Percentiles rank a stretch among this genome's conserved stretches.
These are phyloP conservation scores for Pimephales promelas DNA, from an alignment of 2,113 vertebrate genomes.

Conservation along the genomic window DNA sequence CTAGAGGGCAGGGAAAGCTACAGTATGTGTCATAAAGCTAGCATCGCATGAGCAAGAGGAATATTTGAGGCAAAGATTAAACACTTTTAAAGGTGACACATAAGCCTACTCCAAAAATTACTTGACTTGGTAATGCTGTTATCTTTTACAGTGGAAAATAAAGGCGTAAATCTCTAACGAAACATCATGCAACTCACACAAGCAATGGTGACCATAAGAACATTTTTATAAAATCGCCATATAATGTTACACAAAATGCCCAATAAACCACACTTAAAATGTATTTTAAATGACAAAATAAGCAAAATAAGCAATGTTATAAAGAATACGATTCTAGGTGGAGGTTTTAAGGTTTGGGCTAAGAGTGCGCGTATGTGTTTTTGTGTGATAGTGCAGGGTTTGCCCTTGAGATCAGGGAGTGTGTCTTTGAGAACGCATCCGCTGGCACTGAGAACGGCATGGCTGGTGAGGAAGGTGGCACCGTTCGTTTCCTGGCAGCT, in stretches of 20 bases:
- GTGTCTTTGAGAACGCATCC: conserved; percentile 31
- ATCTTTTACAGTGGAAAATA: neutral
- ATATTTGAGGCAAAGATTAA: conserved; percentile 59
- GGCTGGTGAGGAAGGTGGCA: conserved; percentile 42
- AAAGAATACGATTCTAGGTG: neutral
- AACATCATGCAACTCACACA: neutral
- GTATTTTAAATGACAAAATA: neutral
- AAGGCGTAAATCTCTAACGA: neutral
- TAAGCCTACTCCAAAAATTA: conserved; percentile 29
- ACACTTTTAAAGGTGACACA: neutral
- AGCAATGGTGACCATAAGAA: no score
- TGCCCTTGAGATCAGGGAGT: conserved; percentile 37
- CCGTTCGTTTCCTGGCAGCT: conserved; percentile 33
- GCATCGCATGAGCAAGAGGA: conserved; percentile 60
- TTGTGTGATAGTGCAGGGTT: neutral
- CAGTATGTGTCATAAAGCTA: conserved; percentile 1
- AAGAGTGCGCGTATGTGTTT: neutral
- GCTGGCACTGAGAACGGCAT: conserved; percentile 21
- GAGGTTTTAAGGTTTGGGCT: neutral
- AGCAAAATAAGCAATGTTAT: neutral
- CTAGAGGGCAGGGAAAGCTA: conserved; percentile 44
- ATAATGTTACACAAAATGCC: neutral
- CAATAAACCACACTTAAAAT: neutral
- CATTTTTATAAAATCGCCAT: no score
- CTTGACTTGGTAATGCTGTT: neutral